These are phyloP conservation scores for Rhorus exstirpatorius DNA, from an alignment of 2,888 invertebrate genomes.

Conservation along the genomic window DNA sequence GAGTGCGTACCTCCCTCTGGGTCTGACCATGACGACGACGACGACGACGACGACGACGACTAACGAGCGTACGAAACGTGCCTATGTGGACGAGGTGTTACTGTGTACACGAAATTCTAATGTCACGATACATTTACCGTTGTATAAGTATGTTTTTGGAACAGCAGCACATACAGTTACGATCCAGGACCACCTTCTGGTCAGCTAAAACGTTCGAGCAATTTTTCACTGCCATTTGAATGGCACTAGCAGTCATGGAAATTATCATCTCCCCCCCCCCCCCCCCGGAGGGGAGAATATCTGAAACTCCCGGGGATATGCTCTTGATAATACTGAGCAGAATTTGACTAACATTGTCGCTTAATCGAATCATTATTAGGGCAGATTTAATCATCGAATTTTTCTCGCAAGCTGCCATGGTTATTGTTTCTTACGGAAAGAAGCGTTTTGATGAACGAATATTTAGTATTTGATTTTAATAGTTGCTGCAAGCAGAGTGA, in stretches of 20 bases:
- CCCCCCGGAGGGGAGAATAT: neutral
- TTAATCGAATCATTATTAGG: slow-evolving; percentile 2
- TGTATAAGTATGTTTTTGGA: slow-evolving; percentile 36
- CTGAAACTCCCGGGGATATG: neutral
- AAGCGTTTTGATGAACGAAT: too few species aligned
- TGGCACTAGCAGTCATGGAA: slow-evolving; percentile 21
- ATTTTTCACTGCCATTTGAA: slow-evolving; percentile 50
- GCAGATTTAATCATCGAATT: slow-evolving; percentile 1
- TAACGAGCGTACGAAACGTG: slow-evolving; percentile 65
- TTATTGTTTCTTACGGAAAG: neutral
- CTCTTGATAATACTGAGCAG: neutral
- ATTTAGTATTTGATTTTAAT: too few species aligned
- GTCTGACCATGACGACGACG: slow-evolving; percentile 24
- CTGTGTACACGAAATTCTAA: slow-evolving; percentile 11
- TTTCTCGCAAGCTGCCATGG: neutral
- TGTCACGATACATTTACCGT: slow-evolving; percentile 42
- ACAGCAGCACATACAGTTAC: slow-evolving; percentile 26
- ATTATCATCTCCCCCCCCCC: neutral
- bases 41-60: slow-evolving; percentile 44
- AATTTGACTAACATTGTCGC: neutral
- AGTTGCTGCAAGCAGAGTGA: too few species aligned
- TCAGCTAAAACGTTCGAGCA: slow-evolving; percentile 15
- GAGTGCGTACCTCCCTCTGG: slow-evolving; percentile 50
- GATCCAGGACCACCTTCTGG: slow-evolving; percentile 2
- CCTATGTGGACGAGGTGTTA: slow-evolving; percentile 39